Evolutionary conservation across 2,888 invertebrate genomes (phyloP).

Genomic region (Ryuthela nishihirai): DNA sequence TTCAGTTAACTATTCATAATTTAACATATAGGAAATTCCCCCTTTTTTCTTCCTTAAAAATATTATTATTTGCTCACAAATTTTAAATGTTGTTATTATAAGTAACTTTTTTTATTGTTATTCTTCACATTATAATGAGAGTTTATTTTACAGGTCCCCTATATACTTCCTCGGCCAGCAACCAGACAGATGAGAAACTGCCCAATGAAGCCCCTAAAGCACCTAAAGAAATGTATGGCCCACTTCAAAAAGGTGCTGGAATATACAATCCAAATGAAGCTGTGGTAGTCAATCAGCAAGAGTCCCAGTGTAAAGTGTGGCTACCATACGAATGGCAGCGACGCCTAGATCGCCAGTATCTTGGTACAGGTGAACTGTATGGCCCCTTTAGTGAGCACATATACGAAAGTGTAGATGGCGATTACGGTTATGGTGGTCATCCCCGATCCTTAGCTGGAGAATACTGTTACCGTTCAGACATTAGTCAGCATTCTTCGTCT

Average conservation of each 20-base stretch:
- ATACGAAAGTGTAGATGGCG: conserved; percentile 42
- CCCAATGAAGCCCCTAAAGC: conserved; percentile 29
- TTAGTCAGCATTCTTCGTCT: conserved; percentile 41
- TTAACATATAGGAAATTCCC: too few species aligned
- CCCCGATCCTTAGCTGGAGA: conserved; percentile 25
- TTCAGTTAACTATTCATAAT: too few species aligned
- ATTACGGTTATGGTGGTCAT: conserved; percentile 33
- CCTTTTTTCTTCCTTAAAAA: too few species aligned
- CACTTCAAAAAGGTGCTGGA: conserved; percentile 29
- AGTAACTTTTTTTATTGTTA: too few species aligned
- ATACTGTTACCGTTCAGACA: conserved; percentile 38
- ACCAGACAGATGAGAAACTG: conserved; percentile 29
- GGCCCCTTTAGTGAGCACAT: conserved; percentile 50
- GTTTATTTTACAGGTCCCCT: conserved; percentile 26
- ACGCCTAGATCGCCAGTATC: conserved; percentile 32
- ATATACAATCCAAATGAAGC: conserved; percentile 18
- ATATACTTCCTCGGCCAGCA: conserved; percentile 37
- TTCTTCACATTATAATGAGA: too few species aligned
- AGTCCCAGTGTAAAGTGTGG: conserved; percentile 35
- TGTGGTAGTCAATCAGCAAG: conserved; percentile 13
- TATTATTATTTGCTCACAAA: too few species aligned
- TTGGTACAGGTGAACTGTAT: conserved; percentile 30
- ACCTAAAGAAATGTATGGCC: conserved; percentile 25
- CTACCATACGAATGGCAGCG: conserved; percentile 32
- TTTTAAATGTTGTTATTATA: too few species aligned